phyloP scores from a whole-genome alignment of 2,113 vertebrate genomes.

The Ictidomys tridecemlineatus region DNA sequence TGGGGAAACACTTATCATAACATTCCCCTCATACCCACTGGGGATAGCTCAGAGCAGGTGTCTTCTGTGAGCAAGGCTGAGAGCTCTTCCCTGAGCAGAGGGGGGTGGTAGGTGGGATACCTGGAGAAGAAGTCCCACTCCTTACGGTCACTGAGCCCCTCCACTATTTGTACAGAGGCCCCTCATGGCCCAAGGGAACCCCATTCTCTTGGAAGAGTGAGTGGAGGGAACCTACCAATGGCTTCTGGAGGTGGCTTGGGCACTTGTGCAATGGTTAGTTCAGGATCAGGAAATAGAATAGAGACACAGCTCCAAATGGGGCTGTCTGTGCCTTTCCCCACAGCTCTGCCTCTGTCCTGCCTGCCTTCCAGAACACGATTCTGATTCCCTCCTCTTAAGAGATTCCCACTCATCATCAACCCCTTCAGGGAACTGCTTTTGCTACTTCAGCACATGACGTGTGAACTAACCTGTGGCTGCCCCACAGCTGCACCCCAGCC shows the following conservation, averaged over 20 bases:
- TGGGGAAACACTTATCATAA: neutral
- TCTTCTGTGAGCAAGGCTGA: neutral
- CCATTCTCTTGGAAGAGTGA: neutral
- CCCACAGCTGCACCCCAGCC: conserved; percentile 71
- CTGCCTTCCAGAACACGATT: neutral
- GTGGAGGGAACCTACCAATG: too few species aligned
- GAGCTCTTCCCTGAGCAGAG: neutral
- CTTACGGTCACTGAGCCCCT: neutral
- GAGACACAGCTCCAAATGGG: rapidly evolving
- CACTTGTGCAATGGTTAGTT: neutral
- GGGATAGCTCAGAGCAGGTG: neutral
- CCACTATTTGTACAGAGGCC: neutral
- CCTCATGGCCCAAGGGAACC: neutral
- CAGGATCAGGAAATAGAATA: neutral
- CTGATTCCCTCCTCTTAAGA: conserved; percentile 55
- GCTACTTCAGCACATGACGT: conserved; percentile 76
- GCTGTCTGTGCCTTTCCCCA: neutral
- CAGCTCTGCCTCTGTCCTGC: rapidly evolving
- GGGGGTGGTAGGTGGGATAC: neutral
- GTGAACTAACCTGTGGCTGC: conserved; percentile 68
- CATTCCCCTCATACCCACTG: neutral
- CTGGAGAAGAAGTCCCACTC: neutral
- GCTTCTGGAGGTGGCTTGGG: neutral
- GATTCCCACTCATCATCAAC: conserved; percentile 41
- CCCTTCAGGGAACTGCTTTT: conserved; percentile 70